phyloP scores from a whole-genome alignment of 2,113 vertebrate genomes.

The Ceyx melanurus region DNA sequence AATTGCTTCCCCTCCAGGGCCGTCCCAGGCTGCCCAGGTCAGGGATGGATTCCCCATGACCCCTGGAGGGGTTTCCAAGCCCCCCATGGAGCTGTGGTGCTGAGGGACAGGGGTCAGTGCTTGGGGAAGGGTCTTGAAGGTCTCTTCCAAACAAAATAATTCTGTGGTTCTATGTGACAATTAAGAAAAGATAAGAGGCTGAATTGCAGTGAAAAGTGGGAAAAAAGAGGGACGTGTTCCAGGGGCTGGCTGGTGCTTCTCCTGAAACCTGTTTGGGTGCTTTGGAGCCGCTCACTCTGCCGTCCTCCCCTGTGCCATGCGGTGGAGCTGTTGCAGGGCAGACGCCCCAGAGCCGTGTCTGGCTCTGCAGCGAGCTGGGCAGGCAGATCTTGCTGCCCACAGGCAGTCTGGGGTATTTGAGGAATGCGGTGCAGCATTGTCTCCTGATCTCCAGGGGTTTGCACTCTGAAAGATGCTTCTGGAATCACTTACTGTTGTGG shows the following conservation, averaged over 20 bases:
- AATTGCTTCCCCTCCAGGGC: no score
- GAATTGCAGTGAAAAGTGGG: background rate
- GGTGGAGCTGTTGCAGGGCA: constrained; percentile 51
- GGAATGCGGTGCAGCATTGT: background rate
- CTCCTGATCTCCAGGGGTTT: background rate
- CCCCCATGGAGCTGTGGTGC: no score
- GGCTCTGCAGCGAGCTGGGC: accelerated
- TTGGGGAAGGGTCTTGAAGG: no score
- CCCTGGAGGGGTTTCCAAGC: no score
- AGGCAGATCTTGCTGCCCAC: background rate
- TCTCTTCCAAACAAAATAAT: background rate
- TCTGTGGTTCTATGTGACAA: background rate
- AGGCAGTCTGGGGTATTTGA: accelerated
- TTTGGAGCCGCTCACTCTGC: background rate
- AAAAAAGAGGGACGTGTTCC: background rate
- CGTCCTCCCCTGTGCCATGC: background rate
- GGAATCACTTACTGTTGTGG: background rate
- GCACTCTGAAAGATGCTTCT: background rate
- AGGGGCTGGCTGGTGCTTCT: background rate
- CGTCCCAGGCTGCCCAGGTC: no score
- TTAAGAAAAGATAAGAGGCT: background rate
- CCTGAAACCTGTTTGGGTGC: background rate
- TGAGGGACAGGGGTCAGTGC: no score
- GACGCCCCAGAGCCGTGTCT: background rate
- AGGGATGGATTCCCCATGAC: no score